Evolutionary conservation across 2,888 invertebrate species (phyloP).

Genomic region (Latheticus oryzae): DNA sequence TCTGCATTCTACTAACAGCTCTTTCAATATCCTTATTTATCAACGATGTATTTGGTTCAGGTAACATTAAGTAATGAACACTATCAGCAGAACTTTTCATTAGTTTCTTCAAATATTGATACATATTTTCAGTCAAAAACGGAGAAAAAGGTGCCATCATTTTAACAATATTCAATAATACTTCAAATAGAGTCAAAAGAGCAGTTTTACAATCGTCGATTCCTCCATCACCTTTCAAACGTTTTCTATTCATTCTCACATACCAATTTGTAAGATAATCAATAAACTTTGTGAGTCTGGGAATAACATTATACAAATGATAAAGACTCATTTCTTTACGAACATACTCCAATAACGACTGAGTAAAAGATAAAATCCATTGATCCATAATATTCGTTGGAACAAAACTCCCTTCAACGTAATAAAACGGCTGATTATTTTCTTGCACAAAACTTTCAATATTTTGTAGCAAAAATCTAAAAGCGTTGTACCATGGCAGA

Average conservation of each 20-base stretch:
- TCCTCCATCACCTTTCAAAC: conserved; percentile 93
- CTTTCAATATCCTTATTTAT: conserved; percentile 89
- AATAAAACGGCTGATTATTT: conserved; percentile 60
- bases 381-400: conserved; percentile 90
- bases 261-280: conserved; percentile 99
- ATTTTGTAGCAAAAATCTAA: conserved; percentile 94
- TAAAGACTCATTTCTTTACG: conserved; percentile 95
- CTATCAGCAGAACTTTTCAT: conserved; percentile 74
- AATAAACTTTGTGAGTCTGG: conserved; percentile 93
- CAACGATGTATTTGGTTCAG: conserved; percentile 75
- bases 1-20: conserved; percentile 93
- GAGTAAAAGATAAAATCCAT: conserved; percentile 97
- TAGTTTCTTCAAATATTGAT: conserved; percentile 83
- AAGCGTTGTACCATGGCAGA: conserved; percentile 96
- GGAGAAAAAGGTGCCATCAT: conserved; percentile 99
- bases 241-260: conserved; percentile 93
- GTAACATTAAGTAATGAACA: conserved; percentile 93
- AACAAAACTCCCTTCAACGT: conserved; percentile 58
- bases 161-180: conserved; percentile 87
- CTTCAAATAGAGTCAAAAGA: conserved; percentile 87
- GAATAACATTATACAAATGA: conserved; percentile 94
- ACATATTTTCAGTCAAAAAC: conserved; percentile 95
- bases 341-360: conserved; percentile 89
- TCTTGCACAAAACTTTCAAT: conserved; percentile 83
- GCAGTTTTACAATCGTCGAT: conserved; percentile 84